These are phyloP conservation scores for Trichopria drosophilae DNA, from an alignment of 2,888 invertebrate species.

Conservation along the genomic window DNA sequence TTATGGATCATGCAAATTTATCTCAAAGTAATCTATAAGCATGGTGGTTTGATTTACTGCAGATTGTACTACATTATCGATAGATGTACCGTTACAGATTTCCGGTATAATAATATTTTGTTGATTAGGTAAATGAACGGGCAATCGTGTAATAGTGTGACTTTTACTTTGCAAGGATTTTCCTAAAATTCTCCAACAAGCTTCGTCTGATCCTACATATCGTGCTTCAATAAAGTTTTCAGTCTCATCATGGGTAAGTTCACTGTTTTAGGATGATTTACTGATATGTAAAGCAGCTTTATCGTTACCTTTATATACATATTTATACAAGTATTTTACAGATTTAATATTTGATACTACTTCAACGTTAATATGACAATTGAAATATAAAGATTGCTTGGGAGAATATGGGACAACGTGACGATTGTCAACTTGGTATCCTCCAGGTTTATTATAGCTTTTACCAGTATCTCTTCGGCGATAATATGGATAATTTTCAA, in stretches of 20 bases:
- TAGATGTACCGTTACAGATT: neutral
- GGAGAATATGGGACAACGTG: constrained; percentile 45
- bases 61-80: neutral
- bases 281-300: constrained; percentile 7
- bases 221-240: constrained; percentile 33
- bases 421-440: constrained; percentile 41
- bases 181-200: constrained; percentile 31
- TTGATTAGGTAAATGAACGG: constrained; percentile 31
- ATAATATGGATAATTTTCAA: constrained; percentile 40
- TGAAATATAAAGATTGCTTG: constrained; percentile 31
- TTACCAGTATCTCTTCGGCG: constrained; percentile 33
- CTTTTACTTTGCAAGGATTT: constrained; percentile 30
- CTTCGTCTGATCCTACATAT: constrained; percentile 35
- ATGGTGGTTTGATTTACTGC: constrained; percentile 10
- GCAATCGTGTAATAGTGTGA: constrained; percentile 27
- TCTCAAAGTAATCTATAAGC: constrained; percentile 23
- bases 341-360: constrained; percentile 38
- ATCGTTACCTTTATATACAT: constrained; percentile 42
- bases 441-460: constrained; percentile 18
- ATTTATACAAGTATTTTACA: constrained; percentile 45
- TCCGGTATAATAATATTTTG: constrained; percentile 16
- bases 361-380: constrained; percentile 46
- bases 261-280: constrained; percentile 32
- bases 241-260: constrained; percentile 37
- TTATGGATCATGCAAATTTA: constrained; percentile 21